phyloP scores from a whole-genome alignment of 1,140 invertebrate genomes.

The Drosophila saltans region DNA sequence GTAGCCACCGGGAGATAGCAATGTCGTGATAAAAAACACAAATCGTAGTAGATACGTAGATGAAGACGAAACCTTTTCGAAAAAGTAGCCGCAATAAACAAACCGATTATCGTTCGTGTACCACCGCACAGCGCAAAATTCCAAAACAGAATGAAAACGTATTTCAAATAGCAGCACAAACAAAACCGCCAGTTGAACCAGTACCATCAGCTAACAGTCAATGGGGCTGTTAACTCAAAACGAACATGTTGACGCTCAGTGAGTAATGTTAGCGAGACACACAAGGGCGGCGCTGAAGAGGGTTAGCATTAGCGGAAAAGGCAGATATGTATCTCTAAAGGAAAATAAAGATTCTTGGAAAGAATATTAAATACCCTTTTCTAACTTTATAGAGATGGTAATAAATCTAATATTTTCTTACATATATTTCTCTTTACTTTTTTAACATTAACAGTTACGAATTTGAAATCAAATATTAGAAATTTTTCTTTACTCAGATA shows the following conservation, averaged over 20 bases:
- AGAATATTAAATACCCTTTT: too few relatives aligned
- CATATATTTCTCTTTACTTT: too few relatives aligned
- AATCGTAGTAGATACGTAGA: conserved; percentile 18
- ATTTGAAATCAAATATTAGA: too few relatives aligned
- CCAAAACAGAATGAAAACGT: conserved; percentile 54
- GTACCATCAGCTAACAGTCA: background rate
- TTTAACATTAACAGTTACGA: too few relatives aligned
- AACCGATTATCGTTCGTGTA: background rate
- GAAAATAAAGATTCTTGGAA: too few relatives aligned
- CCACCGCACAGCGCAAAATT: conserved; percentile 56
- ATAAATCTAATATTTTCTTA: too few relatives aligned
- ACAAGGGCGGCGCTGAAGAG: background rate
- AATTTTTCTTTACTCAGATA: too few relatives aligned
- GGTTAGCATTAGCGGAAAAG: too few relatives aligned
- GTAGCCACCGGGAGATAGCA: conserved; percentile 36
- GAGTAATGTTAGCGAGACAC: background rate
- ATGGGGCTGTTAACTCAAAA: conserved; percentile 6
- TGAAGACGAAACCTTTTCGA: conserved; percentile 36
- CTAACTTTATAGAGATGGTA: too few relatives aligned
- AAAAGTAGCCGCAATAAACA: conserved; percentile 41
- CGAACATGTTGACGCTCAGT: conserved; percentile 7
- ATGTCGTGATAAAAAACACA: conserved; percentile 43
- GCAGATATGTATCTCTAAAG: too few relatives aligned
- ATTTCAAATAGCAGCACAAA: conserved; percentile 6
- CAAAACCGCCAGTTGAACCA: background rate